Evolutionary conservation across 2,113 vertebrate genomes (phyloP).

Genomic region (Ceyx margarethae): DNA sequence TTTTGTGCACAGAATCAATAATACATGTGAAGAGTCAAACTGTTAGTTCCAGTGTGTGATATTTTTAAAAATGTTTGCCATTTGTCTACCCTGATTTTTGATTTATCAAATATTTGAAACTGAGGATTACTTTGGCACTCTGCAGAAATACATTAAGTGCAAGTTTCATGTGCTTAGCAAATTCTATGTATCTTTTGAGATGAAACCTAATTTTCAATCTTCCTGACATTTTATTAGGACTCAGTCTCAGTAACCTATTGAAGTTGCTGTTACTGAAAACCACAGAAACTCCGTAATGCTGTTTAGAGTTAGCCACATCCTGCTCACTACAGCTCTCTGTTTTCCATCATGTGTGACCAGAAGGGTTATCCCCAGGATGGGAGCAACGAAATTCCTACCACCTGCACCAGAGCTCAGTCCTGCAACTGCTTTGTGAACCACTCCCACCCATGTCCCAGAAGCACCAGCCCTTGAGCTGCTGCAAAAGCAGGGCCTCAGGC

Average conservation of each 20-base stretch:
- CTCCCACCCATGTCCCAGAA: neutral
- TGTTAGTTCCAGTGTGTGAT: neutral
- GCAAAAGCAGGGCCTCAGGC: neutral
- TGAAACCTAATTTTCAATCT: neutral
- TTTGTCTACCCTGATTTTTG: constrained; percentile 14
- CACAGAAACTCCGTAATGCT: accelerated
- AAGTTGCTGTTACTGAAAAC: neutral
- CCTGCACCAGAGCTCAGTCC: neutral
- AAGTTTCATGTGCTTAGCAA: neutral
- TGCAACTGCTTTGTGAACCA: neutral
- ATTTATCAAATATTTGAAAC: neutral
- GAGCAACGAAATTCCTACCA: neutral
- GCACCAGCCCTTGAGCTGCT: neutral
- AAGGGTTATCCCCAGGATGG: accelerated
- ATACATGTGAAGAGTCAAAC: neutral
- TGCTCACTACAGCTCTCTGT: neutral
- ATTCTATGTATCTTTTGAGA: neutral
- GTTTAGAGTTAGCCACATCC: neutral
- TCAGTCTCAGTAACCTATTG: neutral
- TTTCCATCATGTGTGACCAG: neutral
- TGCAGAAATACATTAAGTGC: neutral
- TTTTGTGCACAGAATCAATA: neutral
- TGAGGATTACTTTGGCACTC: neutral
- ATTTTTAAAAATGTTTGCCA: neutral
- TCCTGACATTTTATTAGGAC: neutral